Conservation (phyloP, 2,888 invertebrate genomes). For the Arenicola marina region DNA sequence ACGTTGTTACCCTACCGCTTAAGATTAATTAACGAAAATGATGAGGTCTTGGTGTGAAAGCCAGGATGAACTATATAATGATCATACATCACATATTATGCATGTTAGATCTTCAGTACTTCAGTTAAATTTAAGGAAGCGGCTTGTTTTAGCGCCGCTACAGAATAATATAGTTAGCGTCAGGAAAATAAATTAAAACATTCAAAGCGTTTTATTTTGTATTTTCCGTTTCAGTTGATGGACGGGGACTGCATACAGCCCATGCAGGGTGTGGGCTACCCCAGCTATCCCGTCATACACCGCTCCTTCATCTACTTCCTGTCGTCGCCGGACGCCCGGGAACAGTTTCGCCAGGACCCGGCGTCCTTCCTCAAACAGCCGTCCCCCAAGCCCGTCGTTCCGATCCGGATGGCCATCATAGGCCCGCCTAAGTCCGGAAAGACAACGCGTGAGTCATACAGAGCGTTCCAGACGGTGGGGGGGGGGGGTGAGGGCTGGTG, state of each 20-base stretch:
- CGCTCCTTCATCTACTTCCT: slow-evolving; percentile 57
- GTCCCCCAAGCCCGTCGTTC: slow-evolving; percentile 59
- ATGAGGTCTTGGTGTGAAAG: too few species aligned
- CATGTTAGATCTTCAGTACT: too few species aligned
- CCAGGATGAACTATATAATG: too few species aligned
- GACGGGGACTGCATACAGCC: slow-evolving; percentile 59
- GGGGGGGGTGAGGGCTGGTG: too few species aligned
- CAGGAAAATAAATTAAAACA: too few species aligned
- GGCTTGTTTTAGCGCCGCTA: too few species aligned
- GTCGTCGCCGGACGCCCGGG: slow-evolving; percentile 44
- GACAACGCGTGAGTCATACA: slow-evolving; percentile 60
- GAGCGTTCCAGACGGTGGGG: too few species aligned
- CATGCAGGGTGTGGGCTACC: slow-evolving; percentile 51
- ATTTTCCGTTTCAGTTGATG: slow-evolving; percentile 40
- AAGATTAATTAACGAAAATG: too few species aligned
- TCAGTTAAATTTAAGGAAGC: too few species aligned
- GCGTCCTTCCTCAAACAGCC: slow-evolving; percentile 52
- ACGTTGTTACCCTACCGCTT: too few species aligned
- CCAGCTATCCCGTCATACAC: slow-evolving; percentile 55
- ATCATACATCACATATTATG: too few species aligned
- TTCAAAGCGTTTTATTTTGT: background rate
- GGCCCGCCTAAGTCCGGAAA: slow-evolving; percentile 62
- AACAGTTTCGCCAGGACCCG: slow-evolving; percentile 56
- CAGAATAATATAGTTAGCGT: too few species aligned
- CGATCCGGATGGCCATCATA: slow-evolving; percentile 57